Evolutionary conservation across 1,140 invertebrate species (phyloP).

Genomic region (Goniozus legneri): DNA sequence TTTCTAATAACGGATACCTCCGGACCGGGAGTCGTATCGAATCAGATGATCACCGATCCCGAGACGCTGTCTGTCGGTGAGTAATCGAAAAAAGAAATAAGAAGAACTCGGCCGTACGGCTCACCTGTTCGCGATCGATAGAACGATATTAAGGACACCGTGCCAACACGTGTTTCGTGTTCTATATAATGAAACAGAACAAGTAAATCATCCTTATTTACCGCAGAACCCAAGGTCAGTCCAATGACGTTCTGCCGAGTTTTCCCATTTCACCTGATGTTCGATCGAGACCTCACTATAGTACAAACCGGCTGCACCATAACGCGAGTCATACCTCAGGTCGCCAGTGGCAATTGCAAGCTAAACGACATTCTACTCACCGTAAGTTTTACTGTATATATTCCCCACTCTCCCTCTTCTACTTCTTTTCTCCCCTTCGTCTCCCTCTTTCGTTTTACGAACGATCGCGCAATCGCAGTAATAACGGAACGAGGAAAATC

Average conservation of each 20-base stretch:
- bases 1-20: slow-evolving; percentile 88
- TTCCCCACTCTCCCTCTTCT: too few relatives aligned
- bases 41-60: slow-evolving; percentile 67
- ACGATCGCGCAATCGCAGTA: too few relatives aligned
- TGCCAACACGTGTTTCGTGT: not conserved
- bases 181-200: not conserved
- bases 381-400: slow-evolving; percentile 62
- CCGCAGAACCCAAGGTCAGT: slow-evolving; percentile 79
- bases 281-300: slow-evolving; percentile 80
- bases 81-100: slow-evolving; percentile 19
- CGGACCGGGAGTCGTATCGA: slow-evolving; percentile 58
- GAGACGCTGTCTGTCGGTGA: slow-evolving; percentile 70
- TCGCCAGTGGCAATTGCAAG: slow-evolving; percentile 62
- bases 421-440: too few relatives aligned
- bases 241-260: slow-evolving; percentile 89
- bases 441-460: too few relatives aligned
- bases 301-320: slow-evolving; percentile 86
- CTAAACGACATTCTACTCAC: slow-evolving; percentile 77
- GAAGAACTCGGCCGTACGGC: too few relatives aligned
- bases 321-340: slow-evolving; percentile 74
- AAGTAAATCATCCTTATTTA: slow-evolving; percentile 6
- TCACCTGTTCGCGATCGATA: too few relatives aligned
- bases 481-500: too few relatives aligned
- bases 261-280: slow-evolving; percentile 94
- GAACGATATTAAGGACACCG: too few relatives aligned